Percentiles rank a stretch among this genome's conserved stretches.
phyloP scores from a whole-genome alignment of 2,797 vertebrate genomes.

The Sebastes alutus region DNA sequence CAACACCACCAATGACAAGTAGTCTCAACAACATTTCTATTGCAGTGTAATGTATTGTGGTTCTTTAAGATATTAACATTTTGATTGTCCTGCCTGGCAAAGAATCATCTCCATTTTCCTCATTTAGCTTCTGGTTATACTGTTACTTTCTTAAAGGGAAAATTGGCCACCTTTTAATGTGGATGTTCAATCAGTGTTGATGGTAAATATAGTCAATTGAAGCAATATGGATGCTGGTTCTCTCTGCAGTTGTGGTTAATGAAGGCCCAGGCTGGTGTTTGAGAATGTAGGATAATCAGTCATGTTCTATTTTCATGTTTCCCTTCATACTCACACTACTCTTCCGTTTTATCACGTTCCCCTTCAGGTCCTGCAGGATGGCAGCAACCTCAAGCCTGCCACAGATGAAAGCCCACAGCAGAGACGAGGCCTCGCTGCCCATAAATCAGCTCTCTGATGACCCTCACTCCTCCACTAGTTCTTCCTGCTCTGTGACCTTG shows the following conservation, averaged over 20 bases:
- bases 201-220: background rate
- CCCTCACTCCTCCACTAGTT: slow-evolving; percentile 73
- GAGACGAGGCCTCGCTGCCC: slow-evolving; percentile 71
- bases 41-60: background rate
- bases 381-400: slow-evolving; percentile 62
- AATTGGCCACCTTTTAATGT: no score
- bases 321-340: background rate
- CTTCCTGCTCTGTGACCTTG: slow-evolving; percentile 75
- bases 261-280: background rate
- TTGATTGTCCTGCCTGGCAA: background rate
- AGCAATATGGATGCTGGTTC: background rate
- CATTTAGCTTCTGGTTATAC: background rate
- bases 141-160: background rate
- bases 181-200: no score
- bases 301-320: background rate
- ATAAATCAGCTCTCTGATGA: slow-evolving; percentile 77
- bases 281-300: background rate
- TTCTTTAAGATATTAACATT: background rate
- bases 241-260: background rate
- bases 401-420: slow-evolving; percentile 72
- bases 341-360: background rate
- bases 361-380: slow-evolving; percentile 69
- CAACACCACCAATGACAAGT: slow-evolving; percentile 15
- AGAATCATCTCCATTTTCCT: background rate
- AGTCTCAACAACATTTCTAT: background rate